Base-by-base conservation (phyloP, 1,140 invertebrate species). In the Drosophila punjabiensis region DNA sequence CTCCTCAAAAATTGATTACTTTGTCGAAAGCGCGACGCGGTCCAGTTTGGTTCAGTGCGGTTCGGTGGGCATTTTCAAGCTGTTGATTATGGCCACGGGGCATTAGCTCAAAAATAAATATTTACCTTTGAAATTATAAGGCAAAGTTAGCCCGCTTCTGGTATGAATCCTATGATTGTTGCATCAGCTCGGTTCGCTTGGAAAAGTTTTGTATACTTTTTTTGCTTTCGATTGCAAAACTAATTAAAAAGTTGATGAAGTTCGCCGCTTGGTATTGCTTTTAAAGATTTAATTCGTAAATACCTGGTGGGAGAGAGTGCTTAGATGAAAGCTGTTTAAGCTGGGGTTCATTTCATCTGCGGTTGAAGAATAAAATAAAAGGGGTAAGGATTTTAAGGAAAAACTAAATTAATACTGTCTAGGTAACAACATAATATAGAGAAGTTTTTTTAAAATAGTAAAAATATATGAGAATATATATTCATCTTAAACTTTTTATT, bases 161-260 rank as follows among this genome's bases (percentile, higher is more conserved):
- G 81, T 71, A 64, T 62, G 68, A 41, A 39, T 62, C 24, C 63
- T 18, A 56, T 65, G 79, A 82, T 79, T 86, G 78, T 63, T 70
- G 75, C 55, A 79, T 62, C 70, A 73, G 67, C 67, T n/a, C 18
- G 67, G 53, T 55, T 71, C 43, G 53, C 56, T 60, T 35, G 50
- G 41, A 60, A 74, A 90, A 91, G 77, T 81, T 87, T 73, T 50
- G 60, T 81, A 6, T 47, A 14, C 14, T 74, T 77, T 66, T 76
- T 82, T 80, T 39, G 55, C 77, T 69, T 69, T 56, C 45, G 87
- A 91, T 91, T 84, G 88, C 82, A 81, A 91, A 91, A 91, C 87
- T 91, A 91, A 91, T 91, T 91, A 91, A 91, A 91, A 91, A 87
- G 86, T 90, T 90, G 82, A 82, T 81, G 60, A 79, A 85, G 80